Evolutionary conservation across 2,113 vertebrate species (phyloP).

Genomic region (Callipepla californica): DNA sequence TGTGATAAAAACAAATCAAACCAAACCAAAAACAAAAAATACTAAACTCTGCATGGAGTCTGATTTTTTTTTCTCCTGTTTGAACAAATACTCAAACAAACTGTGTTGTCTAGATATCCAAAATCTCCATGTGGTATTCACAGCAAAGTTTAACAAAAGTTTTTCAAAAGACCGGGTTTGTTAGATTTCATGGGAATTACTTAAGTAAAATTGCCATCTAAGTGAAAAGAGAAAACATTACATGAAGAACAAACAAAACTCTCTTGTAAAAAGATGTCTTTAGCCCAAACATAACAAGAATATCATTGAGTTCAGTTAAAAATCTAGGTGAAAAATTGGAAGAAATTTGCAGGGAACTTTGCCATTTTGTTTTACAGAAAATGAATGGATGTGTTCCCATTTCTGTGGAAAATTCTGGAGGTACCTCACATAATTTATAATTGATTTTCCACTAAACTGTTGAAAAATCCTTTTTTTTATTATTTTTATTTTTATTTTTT

Average conservation of each 20-base stretch:
- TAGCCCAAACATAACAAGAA: constrained; percentile 35
- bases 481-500: not conserved
- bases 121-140: not conserved
- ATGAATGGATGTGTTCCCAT: constrained; percentile 49
- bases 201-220: constrained; percentile 25
- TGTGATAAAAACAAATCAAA: not conserved
- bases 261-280: not conserved
- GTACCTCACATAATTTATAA: constrained; percentile 63
- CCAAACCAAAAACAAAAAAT: not conserved
- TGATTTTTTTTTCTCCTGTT: not conserved
- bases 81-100: not conserved
- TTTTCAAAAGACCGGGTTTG: not conserved
- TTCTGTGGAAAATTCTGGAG: constrained; percentile 59
- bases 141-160: not conserved
- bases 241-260: constrained; percentile 7
- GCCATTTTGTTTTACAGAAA: constrained; percentile 67
- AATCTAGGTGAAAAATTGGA: constrained; percentile 34
- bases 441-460: constrained; percentile 72
- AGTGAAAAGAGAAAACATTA: constrained; percentile 15
- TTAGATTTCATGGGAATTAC: not conserved
- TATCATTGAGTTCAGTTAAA: constrained; percentile 28
- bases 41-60: not conserved
- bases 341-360: constrained; percentile 52
- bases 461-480: constrained; percentile 29
- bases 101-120: not conserved